A percentile compares a stretch with the other conserved stretches of the same genome.
These are phyloP conservation scores for Pedionomus torquatus DNA, from an alignment of 2,113 vertebrate genomes.

Conservation along the genomic window DNA sequence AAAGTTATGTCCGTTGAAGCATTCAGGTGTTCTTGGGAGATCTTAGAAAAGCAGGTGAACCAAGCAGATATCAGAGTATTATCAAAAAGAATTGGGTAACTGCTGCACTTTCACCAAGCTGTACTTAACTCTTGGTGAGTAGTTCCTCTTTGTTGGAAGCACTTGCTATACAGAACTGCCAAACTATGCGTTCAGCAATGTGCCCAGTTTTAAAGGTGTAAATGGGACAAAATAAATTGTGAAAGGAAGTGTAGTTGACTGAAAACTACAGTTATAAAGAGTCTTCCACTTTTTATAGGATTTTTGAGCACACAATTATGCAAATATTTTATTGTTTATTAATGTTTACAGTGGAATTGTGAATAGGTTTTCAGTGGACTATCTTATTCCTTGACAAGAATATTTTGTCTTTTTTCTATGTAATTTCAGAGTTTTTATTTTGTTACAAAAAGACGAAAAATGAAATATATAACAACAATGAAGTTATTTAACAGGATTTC, in stretches of 20 bases:
- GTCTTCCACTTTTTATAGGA: slow-evolving; percentile 94
- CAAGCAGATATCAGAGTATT: slow-evolving; percentile 62
- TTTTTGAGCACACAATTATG: slow-evolving; percentile 93
- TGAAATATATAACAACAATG: slow-evolving; percentile 90
- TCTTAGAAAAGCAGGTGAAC: slow-evolving; percentile 73
- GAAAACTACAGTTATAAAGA: slow-evolving; percentile 88
- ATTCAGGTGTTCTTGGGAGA: slow-evolving; percentile 75
- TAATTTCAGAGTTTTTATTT: slow-evolving; percentile 99
- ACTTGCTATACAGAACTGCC: slow-evolving; percentile 91
- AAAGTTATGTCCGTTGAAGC: slow-evolving; percentile 73
- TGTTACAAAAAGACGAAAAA: slow-evolving; percentile 93
- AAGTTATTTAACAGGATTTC: slow-evolving; percentile 95
- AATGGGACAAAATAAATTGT: slow-evolving; percentile 92
- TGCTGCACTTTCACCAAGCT: slow-evolving; percentile 77
- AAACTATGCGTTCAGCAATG: slow-evolving; percentile 89
- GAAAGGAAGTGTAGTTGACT: slow-evolving; percentile 92
- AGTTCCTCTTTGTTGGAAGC: slow-evolving; percentile 78
- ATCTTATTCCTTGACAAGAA: slow-evolving; percentile 91
- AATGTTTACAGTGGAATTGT: slow-evolving; percentile 93
- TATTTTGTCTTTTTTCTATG: slow-evolving; percentile 96
- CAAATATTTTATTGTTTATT: slow-evolving; percentile 91
- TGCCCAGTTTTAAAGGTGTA: slow-evolving; percentile 89
- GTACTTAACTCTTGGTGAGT: slow-evolving; percentile 69
- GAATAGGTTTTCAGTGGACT: slow-evolving; percentile 94
- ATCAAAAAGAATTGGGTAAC: slow-evolving; percentile 47